Evolutionary conservation across 92 coral and sea anemone genomes (phyloP).

Genomic region (Parazoanthus darwini): DNA sequence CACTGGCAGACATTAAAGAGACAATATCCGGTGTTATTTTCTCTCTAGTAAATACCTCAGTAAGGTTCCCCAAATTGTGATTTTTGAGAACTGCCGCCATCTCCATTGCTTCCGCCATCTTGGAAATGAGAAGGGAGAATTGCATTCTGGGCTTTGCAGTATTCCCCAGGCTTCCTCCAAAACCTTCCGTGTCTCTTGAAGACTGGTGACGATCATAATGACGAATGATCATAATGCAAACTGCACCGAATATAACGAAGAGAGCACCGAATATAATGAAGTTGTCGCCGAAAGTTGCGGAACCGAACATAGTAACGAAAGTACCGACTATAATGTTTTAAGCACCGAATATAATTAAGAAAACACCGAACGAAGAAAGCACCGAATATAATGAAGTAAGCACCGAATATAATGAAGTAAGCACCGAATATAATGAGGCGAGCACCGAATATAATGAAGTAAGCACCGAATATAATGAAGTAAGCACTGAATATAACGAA

Average conservation of each 20-base stretch:
- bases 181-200: conserved; percentile 19
- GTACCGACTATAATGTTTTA: conserved; percentile 6
- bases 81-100: conserved; percentile 8
- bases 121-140: background rate
- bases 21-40: conserved; percentile 6
- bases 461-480: no score
- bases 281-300: conserved; percentile 3
- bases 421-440: background rate
- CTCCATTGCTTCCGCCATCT: conserved; percentile 9
- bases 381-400: background rate
- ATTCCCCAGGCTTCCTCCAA: background rate
- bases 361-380: background rate
- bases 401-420: background rate
- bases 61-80: conserved; percentile 2
- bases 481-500: background rate
- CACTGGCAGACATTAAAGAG: conserved; percentile 48
- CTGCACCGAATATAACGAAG: conserved; percentile 11
- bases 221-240: conserved; percentile 24
- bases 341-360: background rate
- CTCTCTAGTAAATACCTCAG: background rate
- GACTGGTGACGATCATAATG: conserved; percentile 27
- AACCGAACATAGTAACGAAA: conserved; percentile 7
- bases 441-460: no score
- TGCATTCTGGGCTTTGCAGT: no score
- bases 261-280: conserved; percentile 13